Evolutionary conservation across 2,113 vertebrate species (phyloP).

Genomic region (Strigops habroptila): DNA sequence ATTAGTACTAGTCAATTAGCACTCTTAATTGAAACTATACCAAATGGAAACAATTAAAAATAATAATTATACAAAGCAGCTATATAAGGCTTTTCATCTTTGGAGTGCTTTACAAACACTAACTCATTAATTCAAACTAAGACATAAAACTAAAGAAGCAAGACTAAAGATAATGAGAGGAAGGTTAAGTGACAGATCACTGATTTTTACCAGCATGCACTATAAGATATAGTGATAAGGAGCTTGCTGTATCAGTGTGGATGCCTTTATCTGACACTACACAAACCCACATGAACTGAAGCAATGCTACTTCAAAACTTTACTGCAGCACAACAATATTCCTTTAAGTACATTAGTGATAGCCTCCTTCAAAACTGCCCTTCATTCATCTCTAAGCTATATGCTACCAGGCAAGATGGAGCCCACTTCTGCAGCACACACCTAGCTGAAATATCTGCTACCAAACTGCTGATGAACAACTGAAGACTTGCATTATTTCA

Average conservation of each 20-base stretch:
- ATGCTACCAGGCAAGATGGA: neutral
- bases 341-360: neutral
- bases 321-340: neutral
- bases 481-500: neutral
- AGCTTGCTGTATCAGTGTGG: neutral
- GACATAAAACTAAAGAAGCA: constrained; percentile 42
- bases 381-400: neutral
- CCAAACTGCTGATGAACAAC: neutral
- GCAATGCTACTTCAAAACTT: neutral
- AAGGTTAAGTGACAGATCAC: neutral
- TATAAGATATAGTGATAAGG: neutral
- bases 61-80: constrained; percentile 1
- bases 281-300: neutral
- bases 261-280: neutral
- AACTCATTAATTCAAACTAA: neutral
- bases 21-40: neutral
- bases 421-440: fast-evolving
- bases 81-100: neutral
- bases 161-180: constrained; percentile 1
- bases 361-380: neutral
- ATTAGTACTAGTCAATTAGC: neutral
- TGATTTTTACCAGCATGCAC: neutral
- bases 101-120: neutral
- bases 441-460: neutral
- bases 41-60: neutral